Conservation (phyloP, 92 coral and sea anemone species). For the Phymanthus crucifer region DNA sequence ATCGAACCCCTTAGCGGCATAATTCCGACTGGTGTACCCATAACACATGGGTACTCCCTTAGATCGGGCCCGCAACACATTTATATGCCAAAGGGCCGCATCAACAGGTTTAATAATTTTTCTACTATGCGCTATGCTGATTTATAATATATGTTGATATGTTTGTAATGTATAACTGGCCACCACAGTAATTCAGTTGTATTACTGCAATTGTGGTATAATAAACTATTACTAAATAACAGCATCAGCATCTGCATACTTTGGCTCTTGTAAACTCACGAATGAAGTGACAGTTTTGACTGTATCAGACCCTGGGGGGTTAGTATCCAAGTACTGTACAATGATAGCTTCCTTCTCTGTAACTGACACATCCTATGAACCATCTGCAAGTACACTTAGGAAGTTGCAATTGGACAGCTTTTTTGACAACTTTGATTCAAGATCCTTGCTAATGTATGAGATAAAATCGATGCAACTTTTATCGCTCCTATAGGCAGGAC, state of each 20-base stretch:
- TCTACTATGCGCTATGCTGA: too few species aligned
- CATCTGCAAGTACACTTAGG: slow-evolving; percentile 51
- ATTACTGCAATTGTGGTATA: too few species aligned
- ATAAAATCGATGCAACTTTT: slow-evolving; percentile 54
- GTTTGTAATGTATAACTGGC: too few species aligned
- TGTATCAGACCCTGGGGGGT: slow-evolving; percentile 52
- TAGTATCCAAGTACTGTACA: slow-evolving; percentile 63
- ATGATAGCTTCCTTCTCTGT: slow-evolving; percentile 52
- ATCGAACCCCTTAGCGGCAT: too few species aligned
- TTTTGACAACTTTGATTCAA: slow-evolving; percentile 32
- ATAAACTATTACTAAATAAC: too few species aligned
- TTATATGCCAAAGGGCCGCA: too few species aligned
- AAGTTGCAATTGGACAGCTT: slow-evolving; percentile 43
- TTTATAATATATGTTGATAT: too few species aligned
- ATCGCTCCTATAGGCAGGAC: slow-evolving; percentile 60
- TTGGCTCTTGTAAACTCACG: slow-evolving; percentile 21
- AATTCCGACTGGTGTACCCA: too few species aligned
- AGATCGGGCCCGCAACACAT: too few species aligned
- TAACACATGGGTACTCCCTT: too few species aligned
- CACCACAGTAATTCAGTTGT: too few species aligned
- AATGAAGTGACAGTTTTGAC: slow-evolving; percentile 49
- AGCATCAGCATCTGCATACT: slow-evolving; percentile 53
- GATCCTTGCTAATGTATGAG: slow-evolving; percentile 42
- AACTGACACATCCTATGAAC: slow-evolving; percentile 50
- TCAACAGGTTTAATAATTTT: too few species aligned